phyloP scores from a whole-genome alignment of 2,888 invertebrate genomes.

The Hypercompe scribonia region DNA sequence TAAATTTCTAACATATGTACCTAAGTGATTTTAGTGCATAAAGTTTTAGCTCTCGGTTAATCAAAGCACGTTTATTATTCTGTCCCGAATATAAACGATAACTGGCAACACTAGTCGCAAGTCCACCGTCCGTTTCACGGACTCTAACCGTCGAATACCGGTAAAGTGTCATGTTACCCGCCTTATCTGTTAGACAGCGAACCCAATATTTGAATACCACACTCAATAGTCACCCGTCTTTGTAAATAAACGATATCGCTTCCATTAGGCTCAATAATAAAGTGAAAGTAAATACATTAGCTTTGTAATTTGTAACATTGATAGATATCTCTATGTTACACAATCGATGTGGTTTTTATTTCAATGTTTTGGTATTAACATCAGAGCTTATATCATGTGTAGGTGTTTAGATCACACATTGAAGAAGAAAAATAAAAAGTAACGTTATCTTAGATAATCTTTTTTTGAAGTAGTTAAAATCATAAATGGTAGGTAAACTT shows the following conservation, averaged over 20 bases:
- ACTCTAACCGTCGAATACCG: conserved; percentile 55
- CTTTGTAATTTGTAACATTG: conserved; percentile 52
- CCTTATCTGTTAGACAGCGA: conserved; percentile 70
- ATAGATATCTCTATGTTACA: conserved; percentile 48
- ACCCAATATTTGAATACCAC: conserved; percentile 70
- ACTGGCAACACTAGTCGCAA: conserved; percentile 20
- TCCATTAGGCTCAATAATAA: conserved; percentile 59
- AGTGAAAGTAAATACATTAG: conserved; percentile 59
- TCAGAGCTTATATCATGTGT: conserved; percentile 34
- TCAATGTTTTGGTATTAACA: conserved; percentile 35
- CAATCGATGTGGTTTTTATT: conserved; percentile 44
- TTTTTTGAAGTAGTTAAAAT: not conserved
- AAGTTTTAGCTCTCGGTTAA: not conserved
- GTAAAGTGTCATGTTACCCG: conserved; percentile 69
- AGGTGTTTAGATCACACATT: conserved; percentile 30
- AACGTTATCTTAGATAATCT: conserved; percentile 23
- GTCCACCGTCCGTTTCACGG: conserved; percentile 23
- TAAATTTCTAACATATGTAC: too few relatives aligned
- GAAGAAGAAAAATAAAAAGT: conserved; percentile 24
- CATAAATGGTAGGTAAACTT: not conserved
- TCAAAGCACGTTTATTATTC: not conserved
- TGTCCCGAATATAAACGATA: conserved; percentile 6
- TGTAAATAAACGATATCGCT: conserved; percentile 54
- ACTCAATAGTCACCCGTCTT: conserved; percentile 64
- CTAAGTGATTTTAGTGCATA: not conserved